Evolutionary conservation across 2,113 vertebrate species (phyloP), one percentile per base, ranked within the genome.

Genomic region (Nyctereutes procyonoides): DNA sequence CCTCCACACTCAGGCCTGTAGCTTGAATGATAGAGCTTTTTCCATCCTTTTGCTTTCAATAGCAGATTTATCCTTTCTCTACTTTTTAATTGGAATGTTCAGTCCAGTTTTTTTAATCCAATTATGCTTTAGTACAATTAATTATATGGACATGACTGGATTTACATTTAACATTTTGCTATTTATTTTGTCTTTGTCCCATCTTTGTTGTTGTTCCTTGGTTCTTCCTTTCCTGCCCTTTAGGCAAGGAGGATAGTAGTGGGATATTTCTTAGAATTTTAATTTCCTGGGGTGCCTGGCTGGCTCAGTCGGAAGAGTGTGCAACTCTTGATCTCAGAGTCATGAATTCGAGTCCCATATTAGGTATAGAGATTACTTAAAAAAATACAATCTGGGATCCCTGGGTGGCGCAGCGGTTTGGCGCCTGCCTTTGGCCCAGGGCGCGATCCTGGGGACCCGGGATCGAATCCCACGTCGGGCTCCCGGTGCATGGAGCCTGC

Each of bases 111-210:
- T 81, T 71, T 67, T 81, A 74, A 24, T 56, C n/a, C 69, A 55
- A 38, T 65, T 87, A 80, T 35, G 26, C 38, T 67, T 87, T 81
- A 55, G 69, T 95, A 51, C 51, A 85, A 80, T 55, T 73, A 85
- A 80, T 55, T 73, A 53, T 73, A 53, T 35, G 53, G 28, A 14
- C 38, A 55, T 89, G 62, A 80, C 8, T 82, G 15, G 7, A 76
- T 76, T 81, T 74, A 56, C 35, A 76, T 56, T 92, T 74, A 94
- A 15, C 13, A 65, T 93, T 76, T 60, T 87, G 48, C 56, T 83
- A 35, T 79, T 89, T 94, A 90, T 82, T 92, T 96, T 80, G 6
- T 82, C 90, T 71, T 56, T 81, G 28, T 90, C 79, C 26, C 20
- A 63, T n/a, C 82, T 81, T 67, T 82, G 30, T 53, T 5, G 1